A percentile compares a stretch with the other conserved stretches of the same genome.
These are phyloP conservation scores for Hippocampus zosterae DNA, from an alignment of 2,113 vertebrate species.

Conservation along the genomic window DNA sequence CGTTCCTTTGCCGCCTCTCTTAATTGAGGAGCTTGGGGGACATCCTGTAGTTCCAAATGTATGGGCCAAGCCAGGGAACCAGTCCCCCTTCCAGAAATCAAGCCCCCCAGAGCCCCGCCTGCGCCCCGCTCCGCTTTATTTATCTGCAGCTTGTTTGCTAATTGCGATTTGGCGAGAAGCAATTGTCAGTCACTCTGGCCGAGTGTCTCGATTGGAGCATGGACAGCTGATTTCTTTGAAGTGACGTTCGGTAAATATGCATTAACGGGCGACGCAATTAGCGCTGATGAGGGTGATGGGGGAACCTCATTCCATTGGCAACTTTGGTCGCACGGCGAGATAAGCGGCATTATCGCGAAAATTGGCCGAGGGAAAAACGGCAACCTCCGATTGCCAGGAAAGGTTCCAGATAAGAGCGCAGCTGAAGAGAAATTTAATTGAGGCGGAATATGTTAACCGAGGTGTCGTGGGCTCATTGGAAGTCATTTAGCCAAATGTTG, in stretches of 20 bases:
- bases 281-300: constrained; percentile 92
- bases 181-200: constrained; percentile 82
- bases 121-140: constrained; percentile 86
- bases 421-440: constrained; percentile 99
- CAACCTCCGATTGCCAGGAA: constrained; percentile 99
- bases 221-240: constrained; percentile 98
- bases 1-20: constrained; percentile 55
- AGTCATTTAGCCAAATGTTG: constrained; percentile 95
- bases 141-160: constrained; percentile 97
- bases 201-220: constrained; percentile 83
- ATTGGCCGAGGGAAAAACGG: constrained; percentile 99
- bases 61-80: constrained; percentile 15
- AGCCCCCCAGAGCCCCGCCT: constrained; percentile 73
- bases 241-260: constrained; percentile 99
- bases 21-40: constrained; percentile 60
- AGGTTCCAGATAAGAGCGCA: constrained; percentile 98
- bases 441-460: constrained; percentile 99
- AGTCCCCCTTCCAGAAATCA: constrained; percentile 73
- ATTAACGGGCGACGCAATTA: constrained; percentile 99
- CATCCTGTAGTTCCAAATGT: constrained; percentile 47
- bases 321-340: constrained; percentile 96
- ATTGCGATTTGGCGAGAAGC: constrained; percentile 98
- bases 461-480: constrained; percentile 94
- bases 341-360: constrained; percentile 99
- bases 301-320: constrained; percentile 96